phyloP scores from a whole-genome alignment of 1,140 invertebrate species.

The Cotesia typhae region DNA sequence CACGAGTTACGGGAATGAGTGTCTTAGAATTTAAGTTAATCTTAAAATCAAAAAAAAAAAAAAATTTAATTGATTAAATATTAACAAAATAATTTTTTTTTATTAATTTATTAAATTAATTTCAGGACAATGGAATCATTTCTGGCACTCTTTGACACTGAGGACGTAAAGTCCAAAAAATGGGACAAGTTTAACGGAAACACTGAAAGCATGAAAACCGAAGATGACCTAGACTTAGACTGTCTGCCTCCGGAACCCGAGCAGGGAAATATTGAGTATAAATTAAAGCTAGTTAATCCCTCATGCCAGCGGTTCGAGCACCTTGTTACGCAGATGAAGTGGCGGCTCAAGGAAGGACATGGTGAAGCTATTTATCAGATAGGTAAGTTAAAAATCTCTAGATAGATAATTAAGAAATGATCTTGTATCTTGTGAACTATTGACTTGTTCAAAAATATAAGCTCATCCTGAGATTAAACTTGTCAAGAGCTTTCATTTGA shows the following conservation, averaged over 20 bases:
- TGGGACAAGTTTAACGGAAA: slow-evolving; percentile 58
- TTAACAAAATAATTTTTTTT: neutral
- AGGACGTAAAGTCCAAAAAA: slow-evolving; percentile 52
- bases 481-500: too few relatives aligned
- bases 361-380: slow-evolving; percentile 97
- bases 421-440: too few relatives aligned
- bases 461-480: too few relatives aligned
- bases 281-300: slow-evolving; percentile 86
- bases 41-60: too few relatives aligned
- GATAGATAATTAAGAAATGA: slow-evolving; percentile 12
- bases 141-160: slow-evolving; percentile 80
- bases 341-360: slow-evolving; percentile 85
- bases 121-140: slow-evolving; percentile 76
- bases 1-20: too few relatives aligned
- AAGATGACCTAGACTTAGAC: slow-evolving; percentile 65
- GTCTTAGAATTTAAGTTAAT: too few relatives aligned
- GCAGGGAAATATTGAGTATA: slow-evolving; percentile 92
- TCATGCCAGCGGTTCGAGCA: slow-evolving; percentile 87
- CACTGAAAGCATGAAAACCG: slow-evolving; percentile 48
- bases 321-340: slow-evolving; percentile 91
- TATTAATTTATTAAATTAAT: slow-evolving; percentile 15
- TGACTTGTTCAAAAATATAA: too few relatives aligned
- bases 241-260: slow-evolving; percentile 87
- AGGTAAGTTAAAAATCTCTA: slow-evolving; percentile 57
- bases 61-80: neutral